Evolutionary conservation across 1,140 invertebrate species (phyloP), one percentile per base, ranked within the genome.

Genomic region (Drosophila prosaltans): DNA sequence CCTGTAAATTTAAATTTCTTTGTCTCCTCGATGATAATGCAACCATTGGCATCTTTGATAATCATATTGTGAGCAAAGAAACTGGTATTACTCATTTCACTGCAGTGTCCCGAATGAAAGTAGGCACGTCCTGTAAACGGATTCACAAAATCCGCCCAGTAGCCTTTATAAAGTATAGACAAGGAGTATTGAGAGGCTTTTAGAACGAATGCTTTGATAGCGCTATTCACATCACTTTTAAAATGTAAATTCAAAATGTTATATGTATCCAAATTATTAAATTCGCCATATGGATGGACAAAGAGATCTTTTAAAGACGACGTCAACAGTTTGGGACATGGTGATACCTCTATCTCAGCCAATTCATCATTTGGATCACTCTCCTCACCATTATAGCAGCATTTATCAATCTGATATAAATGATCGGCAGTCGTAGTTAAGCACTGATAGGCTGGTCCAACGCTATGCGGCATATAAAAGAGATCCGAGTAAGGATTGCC

Each of bases 81-180:
- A 39, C 36, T 48, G 0, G 63, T 7, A 2, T 65, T 39, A 6
- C 8, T 51, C 6, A 16, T 10, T 9, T 7, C 1, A 2, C 45
- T 72, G 11, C 69, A 72, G 2, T 39, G n/a, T 10, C n/a, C 3
- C 2, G 45, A 24, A 26, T 39, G 62, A 24, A 80, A 88, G 26
- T 81, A 74, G 7, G 78, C 77, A 0, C 80, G 78, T 4, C 84
- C 84, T 4, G 85, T 84, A 9, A 78, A 57, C 5, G 84, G 84
- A 57, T 89, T 89, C 6, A 89, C 21, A 59, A 89, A 89, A 40
- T 89, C 84, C 8, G 81, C 70, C 84, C 84, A 89, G 48, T 72
- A 89, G 10, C 84, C 84, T 4, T 69, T 58, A 6, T 69, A 7
- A 39, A 73, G 60, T 2, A 89, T 71, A 4, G 80, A 60, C 1